Conservation (phyloP, 2,113 vertebrate species). For the Mobula birostris region DNA sequence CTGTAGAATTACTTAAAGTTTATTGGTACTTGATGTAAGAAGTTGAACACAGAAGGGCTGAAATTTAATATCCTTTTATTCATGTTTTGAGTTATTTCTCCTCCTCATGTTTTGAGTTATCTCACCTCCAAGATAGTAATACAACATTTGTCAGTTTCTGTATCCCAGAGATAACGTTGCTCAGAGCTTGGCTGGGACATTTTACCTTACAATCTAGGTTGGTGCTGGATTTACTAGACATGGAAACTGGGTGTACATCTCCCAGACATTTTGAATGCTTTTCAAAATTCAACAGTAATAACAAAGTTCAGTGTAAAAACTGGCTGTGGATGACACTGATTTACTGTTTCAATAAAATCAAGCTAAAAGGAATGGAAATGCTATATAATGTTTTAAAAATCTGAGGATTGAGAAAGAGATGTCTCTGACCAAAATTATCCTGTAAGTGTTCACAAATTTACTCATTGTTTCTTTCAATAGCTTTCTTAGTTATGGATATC, state of each 20-base stretch:
- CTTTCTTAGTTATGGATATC: not conserved
- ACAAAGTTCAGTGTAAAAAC: not conserved
- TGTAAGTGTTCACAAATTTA: not conserved
- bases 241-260: not conserved
- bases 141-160: not conserved
- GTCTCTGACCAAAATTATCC: not conserved
- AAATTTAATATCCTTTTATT: not conserved
- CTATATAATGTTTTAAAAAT: not conserved
- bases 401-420: not conserved
- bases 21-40: not conserved
- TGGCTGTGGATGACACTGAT: not conserved
- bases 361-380: not conserved
- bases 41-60: not conserved
- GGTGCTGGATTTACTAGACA: not conserved
- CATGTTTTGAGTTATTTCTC: not conserved
- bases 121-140: not conserved
- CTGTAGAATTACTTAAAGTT: not conserved
- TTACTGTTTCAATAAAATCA: not conserved
- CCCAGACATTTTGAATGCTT: not conserved
- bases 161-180: not conserved
- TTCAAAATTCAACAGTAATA: not conserved
- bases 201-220: not conserved
- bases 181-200: not conserved
- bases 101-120: not conserved
- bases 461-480: not conserved